Evolutionary conservation across 2,888 invertebrate genomes (phyloP), one percentile per base, ranked within the genome.

Genomic region (Desoria tigrina): DNA sequence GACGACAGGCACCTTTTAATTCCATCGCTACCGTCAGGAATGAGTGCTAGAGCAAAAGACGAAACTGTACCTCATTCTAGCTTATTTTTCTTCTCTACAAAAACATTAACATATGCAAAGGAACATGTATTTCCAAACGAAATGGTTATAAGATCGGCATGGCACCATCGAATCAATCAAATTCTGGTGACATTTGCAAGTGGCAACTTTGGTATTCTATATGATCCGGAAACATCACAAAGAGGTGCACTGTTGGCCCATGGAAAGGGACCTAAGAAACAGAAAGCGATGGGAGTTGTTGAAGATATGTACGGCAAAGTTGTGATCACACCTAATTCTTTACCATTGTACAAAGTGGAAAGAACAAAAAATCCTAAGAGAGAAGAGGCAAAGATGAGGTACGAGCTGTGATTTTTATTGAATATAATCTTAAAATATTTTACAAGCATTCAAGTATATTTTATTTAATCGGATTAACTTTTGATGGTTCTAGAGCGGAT

Each of bases 161-260:
- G 99, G 99, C 98, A 99, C 81, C 92, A 98, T 0, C 93, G 94
- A 79, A 81, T 99, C n/a, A 98, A 99, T 79, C 99, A 99, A 79
- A 87, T 99, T 49, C 91, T 97, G 71, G 88, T 93, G 0, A 92
- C 95, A 0, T 91, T 92, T 75, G 94, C 94, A 0, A 92, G 94
- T 79, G 98, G 98, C 0, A 83, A 86, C 0, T 88, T 94, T 0
- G 92, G 93, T 77, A 89, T 94, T 61, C 94, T 89, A 79, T 99
- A 96, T 77, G 96, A 97, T 78, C 88, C 90, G 1, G 87, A 88
- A 64, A 85, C 87, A 50, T 96, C 95, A 78, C 84, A 92, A 64
- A 84, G 95, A 3, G 98, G 98, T 0, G 96, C 96, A 0, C 91
- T 93, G 77, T 80, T 95, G 1, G 96, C 95, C 78, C 90, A 90